Base-by-base conservation (phyloP, 2,888 invertebrate species). In the Sacculina carcini region DNA sequence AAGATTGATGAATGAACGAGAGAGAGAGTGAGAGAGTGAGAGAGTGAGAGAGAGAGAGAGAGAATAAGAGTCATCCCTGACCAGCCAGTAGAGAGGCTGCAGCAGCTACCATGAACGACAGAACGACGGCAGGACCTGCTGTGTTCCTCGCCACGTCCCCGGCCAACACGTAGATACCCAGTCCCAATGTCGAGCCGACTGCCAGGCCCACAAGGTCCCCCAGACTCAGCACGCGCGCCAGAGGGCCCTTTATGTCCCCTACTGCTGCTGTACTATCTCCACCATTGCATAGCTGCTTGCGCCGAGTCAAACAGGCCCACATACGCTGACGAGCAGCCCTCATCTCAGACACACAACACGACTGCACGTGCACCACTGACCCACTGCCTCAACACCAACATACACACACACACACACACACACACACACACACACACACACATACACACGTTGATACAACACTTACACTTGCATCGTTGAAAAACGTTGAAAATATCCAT, bases 161-260 rank as follows among this genome's bases (percentile, higher is more conserved):
- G 5, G 86, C 89, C 54, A 94, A 69, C 46, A 94, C 89, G 64
- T 94, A 94, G 14, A 92, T 89, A 0, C 94, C 94, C 28, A 92
- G 72, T 1, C 94, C 94, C 14, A 94, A 74, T 0, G 86, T 86
- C 55, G 81, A 77, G 54, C 86, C 86, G 32, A 86, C 79, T 1
- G 79, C 92, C 26, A 92, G 69, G 0, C 83, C 80, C 0, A 86
- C 86, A 49, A 92, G 70, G 67, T 92, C 92, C 29, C 84, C 59
- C 0, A 87, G 71, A 2, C 76, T 78, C 39, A 92, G 71, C 50
- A 84, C 83, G 51, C 90, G 71, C 10, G 78, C 76, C 32, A 81
- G 60, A 58, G 57, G 67, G n/a, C n/a, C n/a, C n/a, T n/a, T n/a
- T n/a, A n/a, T 34, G 12, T 34, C n/a, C 34, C 34, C 12, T 12